Percentiles rank a stretch among this genome's conserved stretches.
These are phyloP conservation scores for Sesamia inferens DNA, from an alignment of 2,888 invertebrate genomes.

Conservation along the genomic window DNA sequence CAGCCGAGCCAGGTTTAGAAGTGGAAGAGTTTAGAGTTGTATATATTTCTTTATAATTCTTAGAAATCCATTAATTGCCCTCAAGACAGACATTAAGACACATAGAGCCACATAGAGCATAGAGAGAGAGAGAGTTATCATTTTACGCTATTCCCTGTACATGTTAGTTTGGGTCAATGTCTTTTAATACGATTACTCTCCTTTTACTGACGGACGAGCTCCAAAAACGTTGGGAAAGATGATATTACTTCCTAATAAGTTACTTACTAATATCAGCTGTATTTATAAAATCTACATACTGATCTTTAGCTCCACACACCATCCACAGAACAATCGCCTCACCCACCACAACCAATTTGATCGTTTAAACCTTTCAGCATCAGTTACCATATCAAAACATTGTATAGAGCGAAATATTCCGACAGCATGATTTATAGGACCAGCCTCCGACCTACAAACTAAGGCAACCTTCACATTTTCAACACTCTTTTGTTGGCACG, in stretches of 20 bases:
- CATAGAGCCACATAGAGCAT: too few species aligned
- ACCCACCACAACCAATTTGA: slow-evolving; percentile 51
- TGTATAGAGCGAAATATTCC: slow-evolving; percentile 82
- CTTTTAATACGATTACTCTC: not conserved
- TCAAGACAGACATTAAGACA: too few species aligned
- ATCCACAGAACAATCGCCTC: slow-evolving; percentile 26
- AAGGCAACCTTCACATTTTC: slow-evolving; percentile 88
- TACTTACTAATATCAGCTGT: not conserved
- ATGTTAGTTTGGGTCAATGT: too few species aligned
- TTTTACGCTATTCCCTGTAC: not conserved
- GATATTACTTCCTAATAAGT: not conserved
- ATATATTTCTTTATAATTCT: not conserved
- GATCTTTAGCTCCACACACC: not conserved
- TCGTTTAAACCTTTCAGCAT: slow-evolving; percentile 63
- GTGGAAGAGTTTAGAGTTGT: not conserved
- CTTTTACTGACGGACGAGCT: too few species aligned
- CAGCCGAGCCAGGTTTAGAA: too few species aligned
- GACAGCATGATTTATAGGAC: slow-evolving; percentile 87
- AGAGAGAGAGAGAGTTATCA: too few species aligned
- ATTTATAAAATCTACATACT: not conserved
- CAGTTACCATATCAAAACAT: slow-evolving; percentile 73
- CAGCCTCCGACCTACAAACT: slow-evolving; percentile 89
- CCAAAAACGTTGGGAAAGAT: not conserved
- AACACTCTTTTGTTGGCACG: slow-evolving; percentile 88
- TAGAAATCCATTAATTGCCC: not conserved